Evolutionary conservation across 2,888 invertebrate species (phyloP), one percentile per base, ranked within the genome.

Genomic region (Xestia xanthographa): DNA sequence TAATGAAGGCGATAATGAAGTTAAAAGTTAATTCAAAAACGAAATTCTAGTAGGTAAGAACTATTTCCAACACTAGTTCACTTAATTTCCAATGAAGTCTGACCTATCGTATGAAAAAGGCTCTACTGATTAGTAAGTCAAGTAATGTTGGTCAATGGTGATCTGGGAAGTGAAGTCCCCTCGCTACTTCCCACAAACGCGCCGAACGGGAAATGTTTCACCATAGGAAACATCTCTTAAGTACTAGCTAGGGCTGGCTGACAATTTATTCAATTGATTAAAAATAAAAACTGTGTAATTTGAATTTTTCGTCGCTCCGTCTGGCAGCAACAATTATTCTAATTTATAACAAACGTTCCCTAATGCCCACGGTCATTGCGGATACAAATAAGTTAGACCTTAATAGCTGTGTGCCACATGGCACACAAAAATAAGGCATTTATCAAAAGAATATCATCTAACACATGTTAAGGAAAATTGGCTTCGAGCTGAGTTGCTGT

Each of bases 181-280:
- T 38, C 43, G 62, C 67, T 69, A 38, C 53, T 29, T 34, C 43
- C 14, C 69, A 22, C 71, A 22, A 34, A 34, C 43, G 29, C 29
- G 22, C 50, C 76, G 62, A 82, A 67, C 68, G 65, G 75, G 75
- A 80, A 87, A 78, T 83, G 74, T 87, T 79, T 85, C 66, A 65
- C 60, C 34, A 71, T 58, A 71, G 74, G 66, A 70, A 81, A 74
- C 67, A 81, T 72, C 67, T 75, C 72, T 56, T 67, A 67, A 76
- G 66, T 66, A 82, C 50, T 65, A 41, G 66, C 66, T 75, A 79
- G 79, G 77, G 87, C 62, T 79, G 72, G 48, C 74, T 11, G n/a
- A 62, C 34, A 58, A 20, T 20, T n/a, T 45, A 43, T 34, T 34
- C 34, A 58, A 20, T 20, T n/a, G 38, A 43, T 34, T 34, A 14